These are phyloP conservation scores for Leucopsar rothschildi DNA, from an alignment of 2,113 vertebrate species.

Conservation along the genomic window DNA sequence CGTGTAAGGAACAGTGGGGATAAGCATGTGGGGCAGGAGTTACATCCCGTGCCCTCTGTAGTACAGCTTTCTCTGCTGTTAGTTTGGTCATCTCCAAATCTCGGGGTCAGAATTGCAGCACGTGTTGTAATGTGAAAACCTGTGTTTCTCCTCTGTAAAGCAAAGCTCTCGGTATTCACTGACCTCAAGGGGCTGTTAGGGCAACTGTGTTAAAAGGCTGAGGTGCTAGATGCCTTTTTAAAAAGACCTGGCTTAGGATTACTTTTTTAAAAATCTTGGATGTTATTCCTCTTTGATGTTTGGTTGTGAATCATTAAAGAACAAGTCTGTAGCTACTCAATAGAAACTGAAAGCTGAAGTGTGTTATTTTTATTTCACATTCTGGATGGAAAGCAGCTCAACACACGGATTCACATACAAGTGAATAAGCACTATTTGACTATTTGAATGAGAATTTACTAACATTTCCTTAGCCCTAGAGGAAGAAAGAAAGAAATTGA, in stretches of 20 bases:
- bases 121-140: not conserved
- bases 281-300: constrained; percentile 41
- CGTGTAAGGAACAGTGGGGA: not conserved
- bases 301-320: constrained; percentile 51
- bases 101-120: not conserved
- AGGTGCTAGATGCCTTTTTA: not conserved
- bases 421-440: not conserved
- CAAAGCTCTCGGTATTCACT: not conserved
- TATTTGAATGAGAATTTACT: not conserved
- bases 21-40: not conserved
- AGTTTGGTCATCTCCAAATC: not conserved
- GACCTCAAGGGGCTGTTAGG: not conserved
- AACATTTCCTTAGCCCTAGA: not conserved
- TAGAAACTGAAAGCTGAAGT: not conserved
- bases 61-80: not conserved
- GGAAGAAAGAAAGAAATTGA: not conserved
- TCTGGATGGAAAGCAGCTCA: not conserved
- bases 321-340: constrained; percentile 19
- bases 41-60: not conserved
- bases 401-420: rapidly evolving
- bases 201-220: not conserved
- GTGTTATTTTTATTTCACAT: constrained; percentile 2
- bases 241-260: not conserved
- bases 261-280: not conserved
- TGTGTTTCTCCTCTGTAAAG: not conserved